A percentile compares a stretch with the other conserved stretches of the same genome.
These are phyloP conservation scores for Scaptomyza pallida DNA, from an alignment of 1,140 invertebrate species.

Conservation along the genomic window DNA sequence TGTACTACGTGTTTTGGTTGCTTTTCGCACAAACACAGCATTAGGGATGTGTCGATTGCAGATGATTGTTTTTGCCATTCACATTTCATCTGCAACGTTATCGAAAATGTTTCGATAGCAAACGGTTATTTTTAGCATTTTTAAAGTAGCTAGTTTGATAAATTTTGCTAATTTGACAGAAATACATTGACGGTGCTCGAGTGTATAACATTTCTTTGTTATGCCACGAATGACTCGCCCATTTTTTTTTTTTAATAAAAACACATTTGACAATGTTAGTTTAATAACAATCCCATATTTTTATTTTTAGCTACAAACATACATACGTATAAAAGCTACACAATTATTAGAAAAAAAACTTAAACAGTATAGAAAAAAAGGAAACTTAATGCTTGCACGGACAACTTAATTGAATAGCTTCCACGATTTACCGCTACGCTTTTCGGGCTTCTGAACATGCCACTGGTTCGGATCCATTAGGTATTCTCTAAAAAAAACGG, in stretches of 20 bases:
- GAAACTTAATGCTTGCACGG: background rate
- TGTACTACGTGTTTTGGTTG: background rate
- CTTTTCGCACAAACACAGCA: conserved; percentile 39
- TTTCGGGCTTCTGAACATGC: conserved; percentile 66
- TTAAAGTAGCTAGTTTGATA: background rate
- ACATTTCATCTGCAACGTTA: background rate
- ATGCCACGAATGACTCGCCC: too few relatives aligned
- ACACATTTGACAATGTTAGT: background rate
- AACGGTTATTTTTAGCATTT: background rate
- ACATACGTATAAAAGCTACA: conserved; percentile 17
- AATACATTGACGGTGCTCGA: too few relatives aligned
- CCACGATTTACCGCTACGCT: conserved; percentile 61
- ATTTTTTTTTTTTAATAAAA: too few relatives aligned
- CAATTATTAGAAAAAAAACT: conserved; percentile 13
- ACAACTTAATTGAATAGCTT: conserved; percentile 45
- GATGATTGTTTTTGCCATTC: conserved; percentile 13
- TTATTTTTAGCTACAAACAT: conserved; percentile 28
- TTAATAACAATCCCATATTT: conserved; percentile 4
- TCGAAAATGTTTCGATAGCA: conserved; percentile 5
- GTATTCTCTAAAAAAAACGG: conserved; percentile 61
- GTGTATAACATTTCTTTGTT: background rate
- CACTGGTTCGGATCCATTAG: conserved; percentile 73
- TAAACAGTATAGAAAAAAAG: conserved; percentile 5
- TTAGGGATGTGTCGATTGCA: conserved; percentile 12
- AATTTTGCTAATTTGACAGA: background rate